Evolutionary conservation across 2,888 invertebrate species (phyloP), one percentile per base, ranked within the genome.

Genomic region (Andricus quercusramuli): DNA sequence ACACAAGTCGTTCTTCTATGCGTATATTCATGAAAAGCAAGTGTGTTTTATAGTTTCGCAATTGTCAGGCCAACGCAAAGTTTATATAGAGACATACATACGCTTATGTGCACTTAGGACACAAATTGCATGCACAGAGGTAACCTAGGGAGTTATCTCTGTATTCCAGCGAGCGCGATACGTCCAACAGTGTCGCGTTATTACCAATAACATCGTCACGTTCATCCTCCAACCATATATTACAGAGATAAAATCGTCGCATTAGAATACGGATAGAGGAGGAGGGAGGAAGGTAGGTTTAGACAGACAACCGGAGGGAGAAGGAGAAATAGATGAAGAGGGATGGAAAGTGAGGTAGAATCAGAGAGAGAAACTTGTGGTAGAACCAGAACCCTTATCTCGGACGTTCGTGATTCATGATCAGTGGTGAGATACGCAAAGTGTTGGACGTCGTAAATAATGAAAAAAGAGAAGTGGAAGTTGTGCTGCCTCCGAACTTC

Each of bases 361-460:
- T 37, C 37, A 77, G 66, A 47, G 65, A 76, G 76, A 32, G n/a
- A 29, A 44, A 74, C 70, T 70, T 70, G 51, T 32, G 20, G 51
- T 70, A 51, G 70, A 25, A 51, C 51, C 47, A 68, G 77, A 70
- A 79, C 65, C 64, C 20, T 59, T 74, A 64, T 76, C 76, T 59
- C 56, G 79, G 74, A 51, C 78, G 51, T 78, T 79, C 79, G 79
- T 83, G 81, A 83, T 81, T 83, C 83, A 83, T 81, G 81, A 78
- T 80, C 67, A 67, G 65, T 67, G 51, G 70, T 44, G 83, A 78
- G 78, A 83, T 81, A 80, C 83, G 62, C 80, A 81, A 79, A 79
- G 80, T 81, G 78, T 79, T 81, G 68, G 78, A 59, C 62, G 79
- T 77, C 79, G 81, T 83, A 79, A 83, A 83, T 83, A 83, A 79